Evolutionary conservation across 2,888 invertebrate species (phyloP), one percentile per base, ranked within the genome.

Genomic region (Acrobasis suavella): DNA sequence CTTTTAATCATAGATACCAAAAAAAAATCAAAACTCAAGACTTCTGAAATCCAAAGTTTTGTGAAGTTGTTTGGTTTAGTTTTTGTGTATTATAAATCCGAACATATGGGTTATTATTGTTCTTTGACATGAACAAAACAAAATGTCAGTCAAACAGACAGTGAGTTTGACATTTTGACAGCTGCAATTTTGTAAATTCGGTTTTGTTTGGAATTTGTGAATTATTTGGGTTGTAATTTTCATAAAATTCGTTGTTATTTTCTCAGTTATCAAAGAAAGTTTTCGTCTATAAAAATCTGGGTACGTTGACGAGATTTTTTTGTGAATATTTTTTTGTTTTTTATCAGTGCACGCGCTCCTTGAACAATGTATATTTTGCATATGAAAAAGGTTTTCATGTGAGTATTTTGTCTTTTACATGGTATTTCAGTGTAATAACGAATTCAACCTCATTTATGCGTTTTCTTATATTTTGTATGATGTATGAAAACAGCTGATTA

Each of bases 241-340:
- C 32, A 37, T 52, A 32, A 52, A 52, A 52, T 52, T 32, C 14
- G 37, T 52, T 32, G 52, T 52, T 32, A 12, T 52, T 32, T 52
- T 51, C 14, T 16, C 22, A 7, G 9, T 16, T 7, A n/a, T 52
- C 14, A 37, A 6, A 32, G 14, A 32, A 52, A 52, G n/a, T 52
- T 37, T 52, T 3, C 0, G 32, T 32, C 9, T 32, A 46, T n/a
- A 46, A 46, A 10, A 46, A 46, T 5, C n/a, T n/a, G 46, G n/a
- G 14, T 46, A 46, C 12, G 32, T 46, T 46, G 46, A n/a, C 14
- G 46, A 46, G 46, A 12, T n/a, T 14, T 46, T 46, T 46, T 46
- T 6, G 46, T 46, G n/a, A n/a, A 46, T 46, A 46, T 46, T 46
- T 46, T 14, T 46, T 46, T 12, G 46, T 46, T 14, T 46, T 22